These are phyloP conservation scores for Quiscalus mexicanus DNA, from an alignment of 2,113 vertebrate species.

Conservation along the genomic window DNA sequence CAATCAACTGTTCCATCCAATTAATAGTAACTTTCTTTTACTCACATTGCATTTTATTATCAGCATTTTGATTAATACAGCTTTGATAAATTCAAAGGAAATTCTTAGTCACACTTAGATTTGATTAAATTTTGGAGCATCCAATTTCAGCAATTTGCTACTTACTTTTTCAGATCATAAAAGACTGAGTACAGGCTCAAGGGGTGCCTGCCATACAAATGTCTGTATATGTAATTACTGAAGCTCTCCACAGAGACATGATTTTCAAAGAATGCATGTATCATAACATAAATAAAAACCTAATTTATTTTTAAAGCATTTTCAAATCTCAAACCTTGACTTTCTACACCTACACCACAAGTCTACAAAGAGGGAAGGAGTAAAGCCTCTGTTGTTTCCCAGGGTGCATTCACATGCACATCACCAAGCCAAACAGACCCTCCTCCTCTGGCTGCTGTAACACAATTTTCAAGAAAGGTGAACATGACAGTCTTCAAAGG, in stretches of 20 bases:
- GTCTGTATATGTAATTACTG: neutral
- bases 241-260: neutral
- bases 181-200: neutral
- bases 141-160: neutral
- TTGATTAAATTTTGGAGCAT: neutral
- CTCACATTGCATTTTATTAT: neutral
- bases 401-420: neutral
- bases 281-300: neutral
- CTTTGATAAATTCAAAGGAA: neutral
- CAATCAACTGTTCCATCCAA: neutral
- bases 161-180: neutral
- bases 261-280: neutral
- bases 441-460: neutral
- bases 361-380: neutral
- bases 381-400: neutral
- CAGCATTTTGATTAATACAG: neutral
- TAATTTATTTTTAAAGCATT: neutral
- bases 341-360: neutral
- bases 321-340: neutral
- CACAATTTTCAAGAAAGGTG: slow-evolving; percentile 13
- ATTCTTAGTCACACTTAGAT: neutral
- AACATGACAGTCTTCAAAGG: slow-evolving; percentile 32
- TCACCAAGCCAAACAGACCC: neutral
- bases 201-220: neutral
- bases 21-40: neutral